phyloP scores from a whole-genome alignment of 2,888 invertebrate genomes.

The Eilema sororculum region DNA sequence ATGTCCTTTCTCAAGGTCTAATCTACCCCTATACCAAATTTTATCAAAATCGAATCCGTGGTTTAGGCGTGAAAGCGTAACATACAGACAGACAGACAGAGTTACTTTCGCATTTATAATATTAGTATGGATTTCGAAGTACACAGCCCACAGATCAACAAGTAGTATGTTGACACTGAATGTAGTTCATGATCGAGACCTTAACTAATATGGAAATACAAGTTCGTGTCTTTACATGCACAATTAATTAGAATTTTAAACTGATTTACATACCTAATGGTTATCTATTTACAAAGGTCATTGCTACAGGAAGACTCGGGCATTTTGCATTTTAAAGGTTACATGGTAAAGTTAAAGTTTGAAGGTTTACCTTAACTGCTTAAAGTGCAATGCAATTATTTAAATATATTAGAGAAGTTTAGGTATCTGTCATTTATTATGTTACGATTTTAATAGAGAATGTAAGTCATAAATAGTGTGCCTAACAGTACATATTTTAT shows the following conservation, averaged over 20 bases:
- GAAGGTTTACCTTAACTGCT: constrained; percentile 10
- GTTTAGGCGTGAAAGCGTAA: too few relatives aligned
- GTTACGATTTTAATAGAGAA: background rate
- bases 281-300: constrained; percentile 22
- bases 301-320: constrained; percentile 8
- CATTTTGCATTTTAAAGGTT: constrained; percentile 24
- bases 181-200: constrained; percentile 21
- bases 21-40: too few relatives aligned
- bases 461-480: background rate
- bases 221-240: constrained; percentile 13
- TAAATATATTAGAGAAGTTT: background rate
- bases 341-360: constrained; percentile 17
- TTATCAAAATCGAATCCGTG: too few relatives aligned
- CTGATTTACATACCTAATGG: constrained; percentile 17
- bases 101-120: too few relatives aligned
- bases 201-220: constrained; percentile 27
- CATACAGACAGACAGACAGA: too few relatives aligned
- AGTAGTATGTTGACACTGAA: constrained; percentile 11
- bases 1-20: too few relatives aligned
- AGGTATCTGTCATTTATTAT: background rate
- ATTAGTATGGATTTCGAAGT: background rate
- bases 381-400: background rate
- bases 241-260: constrained; percentile 22
- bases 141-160: background rate
- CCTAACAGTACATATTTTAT: background rate